A percentile compares a stretch with the other conserved stretches of the same genome.
Conservation (phyloP, 2,113 vertebrate species). For the Pomatostomus ruficeps region DNA sequence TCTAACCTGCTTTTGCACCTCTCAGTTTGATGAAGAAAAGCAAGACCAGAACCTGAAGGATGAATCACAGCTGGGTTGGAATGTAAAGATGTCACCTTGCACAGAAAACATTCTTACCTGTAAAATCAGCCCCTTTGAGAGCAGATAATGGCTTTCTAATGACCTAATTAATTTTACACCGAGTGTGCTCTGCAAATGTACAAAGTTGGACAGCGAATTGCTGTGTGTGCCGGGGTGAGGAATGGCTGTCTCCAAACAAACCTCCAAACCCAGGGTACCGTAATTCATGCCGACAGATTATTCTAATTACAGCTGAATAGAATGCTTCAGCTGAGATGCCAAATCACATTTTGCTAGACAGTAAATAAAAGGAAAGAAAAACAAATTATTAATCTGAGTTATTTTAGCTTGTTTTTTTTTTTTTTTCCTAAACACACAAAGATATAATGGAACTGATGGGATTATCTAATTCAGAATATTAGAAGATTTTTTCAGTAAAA, state of each 20-base stretch:
- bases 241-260: conserved; percentile 18
- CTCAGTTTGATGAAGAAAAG: neutral
- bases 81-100: neutral
- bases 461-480: neutral
- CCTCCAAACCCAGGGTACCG: neutral
- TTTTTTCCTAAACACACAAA: neutral
- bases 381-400: neutral
- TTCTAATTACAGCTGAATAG: conserved; percentile 35
- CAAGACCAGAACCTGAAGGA: neutral
- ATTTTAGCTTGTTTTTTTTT: neutral
- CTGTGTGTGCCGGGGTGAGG: conserved; percentile 10
- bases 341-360: neutral
- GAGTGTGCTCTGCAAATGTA: neutral
- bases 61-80: neutral
- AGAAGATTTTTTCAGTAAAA: neutral
- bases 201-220: conserved; percentile 29
- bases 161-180: conserved; percentile 51
- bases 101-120: neutral
- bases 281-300: neutral
- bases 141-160: conserved; percentile 43
- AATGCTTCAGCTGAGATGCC: conserved; percentile 23
- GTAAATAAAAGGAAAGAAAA: conserved; percentile 4
- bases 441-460: neutral
- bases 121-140: neutral
- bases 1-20: neutral